A percentile compares a stretch with the other conserved stretches of the same genome.
These are phyloP conservation scores for Gallirallus australis DNA, from an alignment of 2,797 vertebrate species.

Conservation along the genomic window DNA sequence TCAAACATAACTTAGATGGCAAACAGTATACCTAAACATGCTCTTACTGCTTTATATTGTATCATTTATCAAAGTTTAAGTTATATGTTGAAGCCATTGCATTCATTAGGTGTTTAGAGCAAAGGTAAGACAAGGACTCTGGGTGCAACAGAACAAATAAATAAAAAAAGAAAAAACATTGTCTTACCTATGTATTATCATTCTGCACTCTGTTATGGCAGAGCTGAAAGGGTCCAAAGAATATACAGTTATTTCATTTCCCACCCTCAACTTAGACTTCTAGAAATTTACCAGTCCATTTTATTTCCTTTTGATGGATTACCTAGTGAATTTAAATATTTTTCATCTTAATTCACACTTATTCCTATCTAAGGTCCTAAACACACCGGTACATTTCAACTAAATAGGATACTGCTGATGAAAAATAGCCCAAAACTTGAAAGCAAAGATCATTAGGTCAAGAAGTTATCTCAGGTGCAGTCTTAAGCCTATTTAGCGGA, in stretches of 20 bases:
- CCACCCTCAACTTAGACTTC: not conserved
- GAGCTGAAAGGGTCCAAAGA: not conserved
- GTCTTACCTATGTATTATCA: not conserved
- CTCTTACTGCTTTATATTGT: not conserved
- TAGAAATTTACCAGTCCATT: not conserved
- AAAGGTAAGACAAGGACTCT: not conserved
- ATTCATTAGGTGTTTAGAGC: not conserved
- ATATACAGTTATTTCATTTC: not conserved
- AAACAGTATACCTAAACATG: not conserved
- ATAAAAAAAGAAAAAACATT: not conserved
- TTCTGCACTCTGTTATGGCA: not conserved
- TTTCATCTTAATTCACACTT: not conserved
- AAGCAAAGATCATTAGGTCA: not conserved
- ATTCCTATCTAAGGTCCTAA: not conserved
- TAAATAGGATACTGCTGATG: not conserved
- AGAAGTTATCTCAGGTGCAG: not conserved
- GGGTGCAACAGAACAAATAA: not conserved
- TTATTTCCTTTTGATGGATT: not conserved
- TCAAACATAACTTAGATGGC: not conserved
- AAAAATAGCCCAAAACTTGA: not conserved
- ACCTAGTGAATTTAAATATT: not conserved
- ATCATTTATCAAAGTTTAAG: not conserved
- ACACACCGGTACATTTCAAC: not conserved
- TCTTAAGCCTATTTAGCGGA: not conserved
- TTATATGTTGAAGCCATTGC: not conserved